Evolutionary conservation across 1,140 invertebrate species (phyloP).

Genomic region (Drosophila sturtevanti): DNA sequence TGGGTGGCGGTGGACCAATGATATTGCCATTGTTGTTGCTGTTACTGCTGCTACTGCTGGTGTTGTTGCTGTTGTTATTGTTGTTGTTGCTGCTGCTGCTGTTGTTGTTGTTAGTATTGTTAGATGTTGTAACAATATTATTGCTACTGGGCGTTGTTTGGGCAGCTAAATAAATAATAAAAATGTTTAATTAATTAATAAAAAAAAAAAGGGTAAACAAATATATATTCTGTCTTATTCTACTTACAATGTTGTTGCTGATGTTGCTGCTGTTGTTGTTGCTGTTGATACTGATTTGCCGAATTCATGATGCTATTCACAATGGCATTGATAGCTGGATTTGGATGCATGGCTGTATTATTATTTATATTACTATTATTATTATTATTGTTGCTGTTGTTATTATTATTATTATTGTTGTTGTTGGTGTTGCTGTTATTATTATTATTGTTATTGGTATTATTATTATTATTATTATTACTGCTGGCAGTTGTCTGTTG

Average conservation of each 20-base stretch:
- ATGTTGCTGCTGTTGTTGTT: slow-evolving; percentile 85
- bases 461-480: slow-evolving; percentile 48
- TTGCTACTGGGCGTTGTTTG: slow-evolving; percentile 30
- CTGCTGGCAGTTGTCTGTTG: slow-evolving; percentile 58
- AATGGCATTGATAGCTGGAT: slow-evolving; percentile 89
- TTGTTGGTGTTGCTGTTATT: slow-evolving; percentile 45
- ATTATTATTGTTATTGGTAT: no score
- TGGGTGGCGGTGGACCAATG: slow-evolving; percentile 27
- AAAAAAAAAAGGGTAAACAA: no score
- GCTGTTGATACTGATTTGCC: slow-evolving; percentile 89
- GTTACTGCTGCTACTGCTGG: slow-evolving; percentile 27
- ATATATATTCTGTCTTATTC: no score
- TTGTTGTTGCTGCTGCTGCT: slow-evolving; percentile 21
- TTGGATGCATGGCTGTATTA: slow-evolving; percentile 86
- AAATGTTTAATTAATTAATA: no score
- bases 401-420: slow-evolving; percentile 48
- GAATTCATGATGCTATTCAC: slow-evolving; percentile 91
- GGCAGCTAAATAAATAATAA: slow-evolving; percentile 17
- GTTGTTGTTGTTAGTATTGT: slow-evolving; percentile 35
- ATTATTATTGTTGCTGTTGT: slow-evolving; percentile 41
- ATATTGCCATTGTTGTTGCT: slow-evolving; percentile 62
- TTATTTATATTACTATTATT: slow-evolving; percentile 74
- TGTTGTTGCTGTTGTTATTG: slow-evolving; percentile 21
- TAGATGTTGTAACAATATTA: slow-evolving; percentile 6
- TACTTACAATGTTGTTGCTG: slow-evolving; percentile 82